phyloP scores from a whole-genome alignment of 1,140 invertebrate species.

The Hermetia illucens region DNA sequence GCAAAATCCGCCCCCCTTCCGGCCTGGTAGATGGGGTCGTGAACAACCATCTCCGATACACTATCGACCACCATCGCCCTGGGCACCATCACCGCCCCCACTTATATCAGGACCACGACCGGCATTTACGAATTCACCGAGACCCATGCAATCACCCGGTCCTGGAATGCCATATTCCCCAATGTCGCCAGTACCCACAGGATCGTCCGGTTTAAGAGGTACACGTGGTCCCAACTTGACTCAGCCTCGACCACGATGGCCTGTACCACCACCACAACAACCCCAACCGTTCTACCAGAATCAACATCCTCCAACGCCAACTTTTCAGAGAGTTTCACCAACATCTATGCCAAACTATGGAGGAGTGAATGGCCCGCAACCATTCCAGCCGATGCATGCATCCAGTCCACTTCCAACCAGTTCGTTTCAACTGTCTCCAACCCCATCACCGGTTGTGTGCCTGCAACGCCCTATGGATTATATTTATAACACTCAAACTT shows the following conservation, averaged over 20 bases:
- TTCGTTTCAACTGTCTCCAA: constrained; percentile 28
- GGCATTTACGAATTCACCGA: constrained; percentile 33
- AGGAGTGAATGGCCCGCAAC: constrained; percentile 13
- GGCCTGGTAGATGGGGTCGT: constrained; percentile 26
- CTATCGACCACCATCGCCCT: constrained; percentile 47
- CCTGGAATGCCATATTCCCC: constrained; percentile 20
- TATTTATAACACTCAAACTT: constrained; percentile 23
- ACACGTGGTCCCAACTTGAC: constrained; percentile 31
- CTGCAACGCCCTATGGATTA: constrained; percentile 25
- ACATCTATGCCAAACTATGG: constrained; percentile 9
- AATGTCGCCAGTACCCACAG: constrained; percentile 36
- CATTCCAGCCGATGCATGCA: constrained; percentile 14
- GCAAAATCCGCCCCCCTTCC: too few species aligned
- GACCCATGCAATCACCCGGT: constrained; percentile 18
- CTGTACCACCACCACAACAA: constrained; percentile 29
- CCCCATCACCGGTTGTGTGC: constrained; percentile 28
- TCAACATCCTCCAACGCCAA: constrained; percentile 17
- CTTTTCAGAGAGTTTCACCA: constrained; percentile 6
- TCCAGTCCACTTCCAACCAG: constrained; percentile 14
- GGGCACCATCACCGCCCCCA: constrained; percentile 41
- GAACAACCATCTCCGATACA: constrained; percentile 36
- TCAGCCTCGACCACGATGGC: constrained; percentile 49
- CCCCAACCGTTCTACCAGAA: constrained; percentile 30
- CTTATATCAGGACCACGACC: constrained; percentile 40
- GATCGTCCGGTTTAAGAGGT: constrained; percentile 24